Percentiles rank a stretch among this genome's conserved stretches.
These are phyloP conservation scores for Cistogaster globosa DNA, from an alignment of 2,888 invertebrate species.

Conservation along the genomic window DNA sequence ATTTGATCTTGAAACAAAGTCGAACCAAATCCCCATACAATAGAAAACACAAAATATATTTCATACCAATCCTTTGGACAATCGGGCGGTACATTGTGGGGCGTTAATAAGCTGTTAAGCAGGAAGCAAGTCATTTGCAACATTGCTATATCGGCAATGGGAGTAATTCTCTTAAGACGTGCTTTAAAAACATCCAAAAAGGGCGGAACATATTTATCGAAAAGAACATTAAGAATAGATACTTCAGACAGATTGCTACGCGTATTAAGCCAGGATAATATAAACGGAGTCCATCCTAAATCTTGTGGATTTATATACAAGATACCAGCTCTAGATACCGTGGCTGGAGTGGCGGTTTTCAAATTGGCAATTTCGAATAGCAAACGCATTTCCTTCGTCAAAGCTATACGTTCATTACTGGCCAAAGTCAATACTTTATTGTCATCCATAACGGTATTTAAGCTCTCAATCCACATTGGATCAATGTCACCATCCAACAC, in stretches of 20 bases:
- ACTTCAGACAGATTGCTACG: constrained; percentile 89
- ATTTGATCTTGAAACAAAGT: constrained; percentile 95
- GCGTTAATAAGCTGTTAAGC: constrained; percentile 92
- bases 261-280: constrained; percentile 94
- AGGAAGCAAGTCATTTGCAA: constrained; percentile 94
- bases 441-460: constrained; percentile 98
- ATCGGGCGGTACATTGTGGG: constrained; percentile 91
- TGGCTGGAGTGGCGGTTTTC: constrained; percentile 96
- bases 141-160: constrained; percentile 94
- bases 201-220: constrained; percentile 96
- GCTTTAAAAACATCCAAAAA: constrained; percentile 89
- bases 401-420: constrained; percentile 96
- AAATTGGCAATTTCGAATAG: constrained; percentile 96
- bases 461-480: constrained; percentile 99
- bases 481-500: constrained; percentile 98
- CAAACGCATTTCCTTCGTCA: constrained; percentile 94
- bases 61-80: constrained; percentile 97
- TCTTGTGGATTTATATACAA: constrained; percentile 97
- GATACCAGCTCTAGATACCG: constrained; percentile 97
- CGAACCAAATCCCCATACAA: constrained; percentile 97
- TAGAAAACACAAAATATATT: constrained; percentile 94
- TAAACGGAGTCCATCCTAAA: constrained; percentile 96
- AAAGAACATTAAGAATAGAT: constrained; percentile 92
- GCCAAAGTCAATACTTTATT: constrained; percentile 96
- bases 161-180: constrained; percentile 94